Conservation (phyloP, 92 coral and sea anemone genomes). For the Phenganax stokvisi region DNA sequence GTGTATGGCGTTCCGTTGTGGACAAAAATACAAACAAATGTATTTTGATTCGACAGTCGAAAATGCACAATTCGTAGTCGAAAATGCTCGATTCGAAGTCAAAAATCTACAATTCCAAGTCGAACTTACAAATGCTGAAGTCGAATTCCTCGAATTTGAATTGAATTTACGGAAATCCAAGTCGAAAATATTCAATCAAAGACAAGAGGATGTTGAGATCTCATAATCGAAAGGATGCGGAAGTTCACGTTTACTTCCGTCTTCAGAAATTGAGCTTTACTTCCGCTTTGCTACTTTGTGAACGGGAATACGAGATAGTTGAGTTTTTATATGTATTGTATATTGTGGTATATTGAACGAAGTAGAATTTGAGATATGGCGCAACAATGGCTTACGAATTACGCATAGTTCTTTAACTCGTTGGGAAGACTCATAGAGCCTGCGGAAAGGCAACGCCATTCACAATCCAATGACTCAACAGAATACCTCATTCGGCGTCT, state of each 20-base stretch:
- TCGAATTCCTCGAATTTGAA: not conserved
- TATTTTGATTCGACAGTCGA: too few species aligned
- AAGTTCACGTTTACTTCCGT: not conserved
- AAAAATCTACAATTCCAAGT: not conserved
- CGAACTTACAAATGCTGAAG: not conserved
- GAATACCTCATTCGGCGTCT: constrained; percentile 40
- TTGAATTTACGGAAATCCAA: not conserved
- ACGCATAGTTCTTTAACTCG: constrained; percentile 36
- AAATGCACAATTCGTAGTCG: too few species aligned
- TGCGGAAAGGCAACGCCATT: constrained; percentile 34
- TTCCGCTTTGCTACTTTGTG: not conserved
- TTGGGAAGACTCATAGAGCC: constrained; percentile 43
- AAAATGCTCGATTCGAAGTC: not conserved
- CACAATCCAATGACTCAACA: constrained; percentile 24
- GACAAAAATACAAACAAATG: too few species aligned
- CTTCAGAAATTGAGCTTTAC: not conserved
- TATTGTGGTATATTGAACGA: too few species aligned
- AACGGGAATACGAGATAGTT: not conserved
- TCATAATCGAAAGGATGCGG: not conserved
- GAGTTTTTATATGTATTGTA: too few species aligned
- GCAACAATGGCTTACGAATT: constrained; percentile 43
- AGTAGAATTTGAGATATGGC: constrained; percentile 12
- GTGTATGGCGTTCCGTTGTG: not conserved
- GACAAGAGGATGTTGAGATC: not conserved
- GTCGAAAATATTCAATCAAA: not conserved